Conservation (phyloP, 2,888 invertebrate species). For the Apodemia mormo region DNA sequence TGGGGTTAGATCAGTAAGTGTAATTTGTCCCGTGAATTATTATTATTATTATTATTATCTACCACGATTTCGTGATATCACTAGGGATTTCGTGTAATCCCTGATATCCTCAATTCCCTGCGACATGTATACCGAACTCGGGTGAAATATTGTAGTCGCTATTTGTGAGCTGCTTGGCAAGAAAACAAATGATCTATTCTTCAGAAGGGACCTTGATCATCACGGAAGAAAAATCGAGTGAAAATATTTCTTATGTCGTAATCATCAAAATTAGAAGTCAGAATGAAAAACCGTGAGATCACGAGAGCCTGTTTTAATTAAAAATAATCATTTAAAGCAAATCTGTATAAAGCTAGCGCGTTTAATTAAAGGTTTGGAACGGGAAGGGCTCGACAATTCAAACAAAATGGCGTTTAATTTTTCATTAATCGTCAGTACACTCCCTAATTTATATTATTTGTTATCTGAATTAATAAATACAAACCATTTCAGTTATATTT, state of each 20-base stretch:
- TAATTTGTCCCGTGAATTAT: no score
- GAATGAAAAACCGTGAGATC: background rate
- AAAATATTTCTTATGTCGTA: background rate
- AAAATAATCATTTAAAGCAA: constrained; percentile 3
- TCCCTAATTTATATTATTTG: background rate
- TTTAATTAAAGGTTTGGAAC: background rate
- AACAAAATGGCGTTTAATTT: background rate
- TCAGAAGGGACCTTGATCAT: no score
- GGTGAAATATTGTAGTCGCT: no score
- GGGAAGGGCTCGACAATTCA: background rate
- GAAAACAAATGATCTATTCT: no score
- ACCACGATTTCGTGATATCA: no score
- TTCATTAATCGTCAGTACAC: constrained; percentile 8
- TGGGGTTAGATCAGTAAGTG: no score
- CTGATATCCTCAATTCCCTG: no score
- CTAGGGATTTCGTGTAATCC: no score
- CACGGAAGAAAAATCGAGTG: no score
- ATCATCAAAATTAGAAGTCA: background rate
- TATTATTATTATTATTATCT: no score
- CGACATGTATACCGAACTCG: no score
- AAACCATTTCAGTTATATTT: background rate
- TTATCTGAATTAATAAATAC: background rate
- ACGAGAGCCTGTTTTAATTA: constrained; percentile 5
- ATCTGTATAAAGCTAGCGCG: background rate
- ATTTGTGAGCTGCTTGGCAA: no score